Evolutionary conservation across 35 echinoderm and acorn worm genomes (phyloP), one percentile per base, ranked within the genome.

Genomic region (Amphiura filiformis): DNA sequence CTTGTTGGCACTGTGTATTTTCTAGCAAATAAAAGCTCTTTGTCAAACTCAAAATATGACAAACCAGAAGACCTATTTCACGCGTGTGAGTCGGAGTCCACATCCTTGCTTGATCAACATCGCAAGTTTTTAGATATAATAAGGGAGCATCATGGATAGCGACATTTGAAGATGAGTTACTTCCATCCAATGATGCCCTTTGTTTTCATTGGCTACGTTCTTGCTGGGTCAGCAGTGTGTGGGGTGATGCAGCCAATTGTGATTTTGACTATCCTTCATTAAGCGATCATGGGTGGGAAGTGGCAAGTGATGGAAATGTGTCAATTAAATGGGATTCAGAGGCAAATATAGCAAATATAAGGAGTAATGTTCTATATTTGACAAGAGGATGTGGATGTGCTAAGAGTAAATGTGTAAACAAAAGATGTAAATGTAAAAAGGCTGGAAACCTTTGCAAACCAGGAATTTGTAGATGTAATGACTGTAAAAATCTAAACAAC

Each of bases 41-140:
- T 33, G 35, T 56, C 89, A 9, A 77, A 76, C 39, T 42, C 82
- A 49, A 77, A 94, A 39, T 57, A 23, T 34, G 36, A 37, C n/a
- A 86, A 31, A 49, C 92, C 92, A 18, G 65, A 78, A 35, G 82
- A 94, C 36, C 38, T 94, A 11, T 94, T 89, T 90, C 32, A 86
- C 3, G 80, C 42, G 42, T 64, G 89, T 22, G 26, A 65, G 57
- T 70, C 9, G 31, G 34, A 41, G 36, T 38, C 31, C 13, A 0
- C 39, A 18, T 47, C 41, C 9, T 2, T 15, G 15, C 40, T 40
- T 35, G 39, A 34, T 2, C 65, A 78, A 18, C 89, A 91, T 84
- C 41, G 34, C 34, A 80, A 78, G 38, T 82, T 82, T 56, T 37
- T 84, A 17, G 41, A 85, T 32, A 76, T 91, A 1, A 82, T 91